Percentiles rank a stretch among this genome's conserved stretches.
phyloP scores from a whole-genome alignment of 2,797 vertebrate species.

The Carcharodon carcharias region DNA sequence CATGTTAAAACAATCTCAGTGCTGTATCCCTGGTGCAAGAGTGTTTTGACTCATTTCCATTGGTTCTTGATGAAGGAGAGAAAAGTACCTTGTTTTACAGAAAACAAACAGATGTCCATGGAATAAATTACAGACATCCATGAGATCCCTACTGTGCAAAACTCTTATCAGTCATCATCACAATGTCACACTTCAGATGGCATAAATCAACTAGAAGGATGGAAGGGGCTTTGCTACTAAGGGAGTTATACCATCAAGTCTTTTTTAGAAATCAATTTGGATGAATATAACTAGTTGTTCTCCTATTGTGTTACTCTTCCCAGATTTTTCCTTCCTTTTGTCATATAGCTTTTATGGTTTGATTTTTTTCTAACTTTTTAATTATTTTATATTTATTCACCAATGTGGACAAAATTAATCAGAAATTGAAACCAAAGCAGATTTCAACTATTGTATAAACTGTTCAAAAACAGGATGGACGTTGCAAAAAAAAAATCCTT shows the following conservation, averaged over 20 bases:
- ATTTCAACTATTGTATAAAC: not conserved
- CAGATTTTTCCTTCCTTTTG: not conserved
- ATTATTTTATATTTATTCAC: constrained; percentile 7
- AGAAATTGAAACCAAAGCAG: not conserved
- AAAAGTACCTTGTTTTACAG: not conserved
- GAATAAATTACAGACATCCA: constrained; percentile 9
- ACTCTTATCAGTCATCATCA: not conserved
- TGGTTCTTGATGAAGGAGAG: not conserved
- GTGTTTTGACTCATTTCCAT: not conserved
- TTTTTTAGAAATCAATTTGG: not conserved
- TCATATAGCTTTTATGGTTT: not conserved
- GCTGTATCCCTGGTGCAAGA: not conserved
- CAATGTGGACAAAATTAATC: not conserved
- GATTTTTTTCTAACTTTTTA: not conserved
- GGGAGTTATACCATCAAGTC: not conserved
- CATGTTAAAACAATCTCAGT: not conserved
- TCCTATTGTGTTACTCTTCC: not conserved
- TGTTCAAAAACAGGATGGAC: not conserved
- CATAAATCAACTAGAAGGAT: not conserved
- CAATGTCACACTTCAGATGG: not conserved
- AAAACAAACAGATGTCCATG: not conserved
- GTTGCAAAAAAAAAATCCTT: not conserved
- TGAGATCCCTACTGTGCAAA: not conserved
- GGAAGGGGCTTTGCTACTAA: not conserved
- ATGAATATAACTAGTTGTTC: not conserved